phyloP scores from a whole-genome alignment of 2,113 vertebrate species.

The Rhinolophus sinicus region DNA sequence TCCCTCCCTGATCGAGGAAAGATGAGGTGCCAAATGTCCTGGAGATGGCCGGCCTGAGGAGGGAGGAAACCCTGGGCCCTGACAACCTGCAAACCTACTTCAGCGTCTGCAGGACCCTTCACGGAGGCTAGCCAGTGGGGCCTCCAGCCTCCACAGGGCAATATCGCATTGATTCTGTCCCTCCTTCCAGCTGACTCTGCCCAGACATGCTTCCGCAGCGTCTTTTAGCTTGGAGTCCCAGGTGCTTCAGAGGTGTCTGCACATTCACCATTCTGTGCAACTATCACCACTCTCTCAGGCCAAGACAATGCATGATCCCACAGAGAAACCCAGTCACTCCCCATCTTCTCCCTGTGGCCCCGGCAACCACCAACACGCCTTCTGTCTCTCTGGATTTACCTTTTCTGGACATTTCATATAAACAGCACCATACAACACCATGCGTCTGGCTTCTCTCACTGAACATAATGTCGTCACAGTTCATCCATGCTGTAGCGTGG shows the following conservation, averaged over 20 bases:
- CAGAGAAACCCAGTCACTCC: neutral
- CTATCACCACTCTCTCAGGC: neutral
- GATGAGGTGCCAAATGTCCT: neutral
- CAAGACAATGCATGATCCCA: neutral
- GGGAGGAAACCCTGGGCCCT: neutral
- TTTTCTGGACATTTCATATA: neutral
- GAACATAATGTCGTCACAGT: neutral
- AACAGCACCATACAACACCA: fast-evolving
- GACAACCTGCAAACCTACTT: neutral
- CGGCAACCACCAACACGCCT: neutral
- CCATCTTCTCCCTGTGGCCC: neutral
- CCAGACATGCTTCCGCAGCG: neutral
- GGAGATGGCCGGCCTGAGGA: neutral
- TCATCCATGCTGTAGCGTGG: fast-evolving
- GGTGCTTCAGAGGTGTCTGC: neutral
- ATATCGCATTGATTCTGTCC: fast-evolving
- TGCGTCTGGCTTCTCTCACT: neutral
- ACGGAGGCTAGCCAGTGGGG: neutral
- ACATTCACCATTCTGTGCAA: neutral
- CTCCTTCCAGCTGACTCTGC: neutral
- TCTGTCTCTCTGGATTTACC: neutral
- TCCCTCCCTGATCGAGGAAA: neutral
- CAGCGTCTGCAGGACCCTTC: neutral
- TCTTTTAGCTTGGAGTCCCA: no score
- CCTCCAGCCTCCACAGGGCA: no score